Conservation (phyloP, 2,797 vertebrate genomes). For the Enteromius unitaeniatus region DNA sequence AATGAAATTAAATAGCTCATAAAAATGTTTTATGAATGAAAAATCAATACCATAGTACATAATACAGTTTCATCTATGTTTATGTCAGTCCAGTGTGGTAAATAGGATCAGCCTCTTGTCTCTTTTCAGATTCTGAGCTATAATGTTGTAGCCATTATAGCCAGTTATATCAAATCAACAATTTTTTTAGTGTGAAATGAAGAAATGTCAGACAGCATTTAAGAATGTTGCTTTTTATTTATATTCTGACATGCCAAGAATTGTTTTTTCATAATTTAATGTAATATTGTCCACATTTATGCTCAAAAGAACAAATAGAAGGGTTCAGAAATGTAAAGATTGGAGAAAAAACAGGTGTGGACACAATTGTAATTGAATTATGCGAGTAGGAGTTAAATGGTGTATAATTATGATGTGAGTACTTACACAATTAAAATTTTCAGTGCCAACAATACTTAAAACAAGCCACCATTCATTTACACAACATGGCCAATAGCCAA, state of each 20-base stretch:
- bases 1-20: not conserved
- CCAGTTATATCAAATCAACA: not conserved
- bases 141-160: not conserved
- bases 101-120: not conserved
- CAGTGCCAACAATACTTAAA: constrained; percentile 4
- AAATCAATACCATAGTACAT: not conserved
- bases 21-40: not conserved
- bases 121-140: not conserved
- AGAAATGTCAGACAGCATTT: constrained; percentile 1
- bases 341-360: constrained; percentile 3
- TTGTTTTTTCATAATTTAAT: not conserved
- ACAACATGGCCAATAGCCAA: not conserved
- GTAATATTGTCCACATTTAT: not conserved
- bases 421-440: not conserved
- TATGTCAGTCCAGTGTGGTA: not conserved
- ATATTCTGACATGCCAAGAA: constrained; percentile 35
- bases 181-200: constrained; percentile 9
- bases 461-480: not conserved
- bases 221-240: constrained; percentile 18
- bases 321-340: not conserved
- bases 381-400: not conserved
- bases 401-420: constrained; percentile 1
- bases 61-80: not conserved
- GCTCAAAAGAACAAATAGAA: constrained; percentile 7
- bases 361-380: constrained; percentile 17